Evolutionary conservation across 2,888 invertebrate genomes (phyloP), one percentile per base, ranked within the genome.

Genomic region (Cantharis nigra): DNA sequence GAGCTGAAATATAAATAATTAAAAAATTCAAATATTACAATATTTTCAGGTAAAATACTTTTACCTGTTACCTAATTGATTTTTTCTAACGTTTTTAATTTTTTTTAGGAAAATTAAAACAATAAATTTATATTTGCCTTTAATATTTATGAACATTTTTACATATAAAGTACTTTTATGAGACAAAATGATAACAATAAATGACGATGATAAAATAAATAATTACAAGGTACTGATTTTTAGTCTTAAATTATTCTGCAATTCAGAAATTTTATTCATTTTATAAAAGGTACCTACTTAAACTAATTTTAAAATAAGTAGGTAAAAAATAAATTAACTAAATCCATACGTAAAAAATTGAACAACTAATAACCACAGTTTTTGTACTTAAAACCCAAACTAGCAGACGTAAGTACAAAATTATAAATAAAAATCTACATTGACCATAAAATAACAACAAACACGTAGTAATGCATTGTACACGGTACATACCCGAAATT

Each of bases 121-220:
- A 70, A 18, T 14, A 13, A 13, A 65, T 71, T 73, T 74, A 14
- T 76, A 71, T 74, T 76, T 76, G 71, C 73, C 73, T 78, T 78
- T 78, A 78, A 86, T 87, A 85, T 83, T 86, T 85, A 87, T 88
- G 86, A 87, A 87, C 88, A 88, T 87, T 87, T 88, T 88, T 88
- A 88, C 88, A 88, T 87, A 86, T 86, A 86, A 87, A 87, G 85
- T 84, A 83, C 83, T 83, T 82, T 82, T 82, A 85, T 84, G 81
- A 83, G 80, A 83, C 81, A 83, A 82, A 30, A 82, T 81, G 82
- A 81, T 81, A 83, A 80, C 79, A 84, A 83, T 83, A 82, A 83
- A 83, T 83, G 81, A 82, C 79, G 78, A 81, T 83, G 83, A 85
- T 82, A 78, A 77, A 74, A 84, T 83, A 83, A 85, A 83, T 84